Base-by-base conservation (phyloP, 2,888 invertebrate genomes). In the Nomada flava region DNA sequence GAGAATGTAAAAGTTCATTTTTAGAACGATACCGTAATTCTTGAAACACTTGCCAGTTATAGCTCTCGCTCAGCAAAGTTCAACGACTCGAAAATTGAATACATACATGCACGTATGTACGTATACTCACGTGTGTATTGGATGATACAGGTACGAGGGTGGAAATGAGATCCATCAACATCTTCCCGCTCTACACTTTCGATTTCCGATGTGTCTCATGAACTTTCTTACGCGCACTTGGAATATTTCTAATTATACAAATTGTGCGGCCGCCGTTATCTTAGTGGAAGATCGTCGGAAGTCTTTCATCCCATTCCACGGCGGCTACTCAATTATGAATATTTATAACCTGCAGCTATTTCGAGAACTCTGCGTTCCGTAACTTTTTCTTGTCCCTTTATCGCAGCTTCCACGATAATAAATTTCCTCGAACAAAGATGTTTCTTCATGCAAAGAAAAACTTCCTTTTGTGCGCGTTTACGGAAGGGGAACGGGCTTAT, bases 161-260 rank as follows among this genome's bases (percentile, higher is more conserved):
- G 50, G 65, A 20, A 59, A 47, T 57, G 53, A 23, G 53, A 70
- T 70, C 42, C 63, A 62, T 53, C 52, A 60, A 60, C 42, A 62
- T 73, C 55, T 72, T 23, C 42, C 59, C 50, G 36, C 36, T 50
- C 78, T 74, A 26, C 69, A 81, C 81, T 81, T 78, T 81, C 81
- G 64, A 69, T 81, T 67, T 81, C 53, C 55, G 26, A 73, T 57
- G 5, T 26, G 23, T 20, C 42, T 26, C 13, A n/a, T 3, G 29
- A 53, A 23, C 26, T 59, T 69, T 62, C 53, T 13, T 44, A 44
- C 44, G 23, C 59, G 42, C 23, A 52, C 74, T 44, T 44, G 60
- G n/a, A 77, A 77, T 53, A 53, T 73, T 53, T 44, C 74, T 74
- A 74, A 74, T 74, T 77, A 74, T 50, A 76, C 47, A 20, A 76